Evolutionary conservation across 2,113 vertebrate genomes (phyloP), one percentile per base, ranked within the genome.

Genomic region (Pampusana beccarii): DNA sequence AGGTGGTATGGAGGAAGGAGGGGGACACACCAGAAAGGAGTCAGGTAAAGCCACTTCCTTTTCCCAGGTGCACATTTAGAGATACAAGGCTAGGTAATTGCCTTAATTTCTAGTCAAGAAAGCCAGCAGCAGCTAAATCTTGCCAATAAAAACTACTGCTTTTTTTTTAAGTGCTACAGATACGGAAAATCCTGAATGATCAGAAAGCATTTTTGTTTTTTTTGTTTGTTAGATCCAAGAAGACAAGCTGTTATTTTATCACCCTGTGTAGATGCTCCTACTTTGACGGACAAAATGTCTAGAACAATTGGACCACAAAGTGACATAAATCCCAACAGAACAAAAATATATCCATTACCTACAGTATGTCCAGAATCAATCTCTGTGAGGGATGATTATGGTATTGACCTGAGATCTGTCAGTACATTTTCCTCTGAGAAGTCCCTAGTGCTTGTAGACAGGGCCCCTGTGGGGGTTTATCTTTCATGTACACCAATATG

Each of bases 391-490:
- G 80, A 96, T 93, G 92, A 97, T 91, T 96, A 93, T 81, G 38
- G 93, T 94, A 96, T 92, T 95, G 97, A 98, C 95, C 96, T 89
- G 86, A 97, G 92, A 97, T 96, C 94, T 98, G 97, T 97, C 95
- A 97, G 83, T 96, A 91, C 92, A 79, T 97, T 97, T 98, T 96
- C 94, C 94, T 96, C 95, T 96, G 97, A 98, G 83, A 96, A 97
- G 93, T 95, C 88, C 91, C 85, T 83, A 90, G 95, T 83, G 95
- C 81, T 96, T 97, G 91, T 36, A 97, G 96, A 93, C 89, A 96
- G 81, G 89, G 56, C 33, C 90, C 95, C 95, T 96, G 90, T 85
- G 95, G 95, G 93, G 69, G 82, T 79, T 79, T 94, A 86, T 95
- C 87, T 89, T 91, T 79, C 89, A 96, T 42, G 85, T 74, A 73